Evolutionary conservation across 2,113 vertebrate genomes (phyloP), one percentile per base, ranked within the genome.

Genomic region (Ellobius talpinus): DNA sequence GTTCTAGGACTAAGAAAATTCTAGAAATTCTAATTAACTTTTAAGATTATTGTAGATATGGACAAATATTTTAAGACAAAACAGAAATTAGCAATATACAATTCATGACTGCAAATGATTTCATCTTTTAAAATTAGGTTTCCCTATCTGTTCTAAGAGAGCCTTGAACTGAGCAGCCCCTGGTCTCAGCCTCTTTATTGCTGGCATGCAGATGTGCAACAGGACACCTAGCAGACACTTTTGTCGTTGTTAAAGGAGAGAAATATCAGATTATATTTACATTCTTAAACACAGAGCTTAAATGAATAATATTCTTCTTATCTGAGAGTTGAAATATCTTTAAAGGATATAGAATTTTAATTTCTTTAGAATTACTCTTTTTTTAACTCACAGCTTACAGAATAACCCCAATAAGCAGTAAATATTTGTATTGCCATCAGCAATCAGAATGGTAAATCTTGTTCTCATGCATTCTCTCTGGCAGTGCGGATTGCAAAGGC

Each of bases 391-490:
- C 33, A 86, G 50, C 88, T 87, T 92, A 58, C 42, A 52, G 29
- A 92, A 72, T 76, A 74, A 52, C 87, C 93, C 12, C 68, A n/a
- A 95, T 92, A 86, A 76, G 70, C 65, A 47, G n/a, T 50, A 36
- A 66, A 94, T 84, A 90, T 88, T 85, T 91, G 14, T 95, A 91
- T 95, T 91, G 93, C 89, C 96, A 73, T 93, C 70, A 93, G 74
- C 74, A 90, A 90, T 90, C 76, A 92, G n/a, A 96, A 78, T 33
- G 39, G 39, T 31, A 89, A 93, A 93, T 10, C n/a, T 61, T 85
- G 39, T 66, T 36, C 10, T 82, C 36, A 63, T 33, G 45, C 36
- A 16, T 8, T 52, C 21, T 31, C 1, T 92, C 55, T 70, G 24
- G 70, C 50, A 85, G 29, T 24, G 47, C 68, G 96, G 92, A 95